Evolutionary conservation across 2,888 invertebrate genomes (phyloP), one percentile per base, ranked within the genome.

Genomic region (Eristalinus aeneus): DNA sequence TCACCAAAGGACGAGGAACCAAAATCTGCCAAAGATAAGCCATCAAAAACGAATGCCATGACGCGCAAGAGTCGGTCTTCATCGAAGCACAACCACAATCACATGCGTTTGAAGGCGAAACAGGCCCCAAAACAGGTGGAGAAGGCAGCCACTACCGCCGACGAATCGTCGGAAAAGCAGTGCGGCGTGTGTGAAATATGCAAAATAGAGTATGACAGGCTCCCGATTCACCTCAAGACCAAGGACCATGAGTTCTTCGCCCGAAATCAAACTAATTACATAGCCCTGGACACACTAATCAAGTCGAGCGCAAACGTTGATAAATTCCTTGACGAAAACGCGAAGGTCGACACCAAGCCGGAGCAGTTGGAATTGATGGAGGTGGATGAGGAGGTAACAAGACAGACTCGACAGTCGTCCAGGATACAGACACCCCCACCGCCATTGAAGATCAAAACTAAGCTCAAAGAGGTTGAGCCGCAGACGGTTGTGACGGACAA

Each of bases 161-260:
- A 88, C 9, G 81, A 87, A 10, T 89, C 92, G 0, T 91, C 90
- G 34, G 92, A 92, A 2, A 92, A 92, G 61, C 92, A 93, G 88
- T 94, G 94, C 58, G 97, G 97, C 20, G 96, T 96, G 90, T 97
- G 96, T 93, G 96, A 97, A 93, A 95, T 97, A 92, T 97, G 97
- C 92, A 96, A 95, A 90, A 93, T 94, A 65, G 96, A 96, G 89
- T 97, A 96, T 92, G 94, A 94, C 80, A 95, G 95, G 90, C 93
- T 96, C 12, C 94, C 94, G 16, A 94, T 95, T 87, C 97, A 97
- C 90, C 93, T 96, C 22, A 95, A 95, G 88, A 96, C 96, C 34
- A 95, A 96, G 89, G 95, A 95, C 89, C 97, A 97, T 92, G 93
- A 95, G 74, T 95, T 95, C 88, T 96, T 96, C 91, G 95, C 96